These are phyloP conservation scores for Diaphora mendica DNA, from an alignment of 2,888 invertebrate species.

Conservation along the genomic window DNA sequence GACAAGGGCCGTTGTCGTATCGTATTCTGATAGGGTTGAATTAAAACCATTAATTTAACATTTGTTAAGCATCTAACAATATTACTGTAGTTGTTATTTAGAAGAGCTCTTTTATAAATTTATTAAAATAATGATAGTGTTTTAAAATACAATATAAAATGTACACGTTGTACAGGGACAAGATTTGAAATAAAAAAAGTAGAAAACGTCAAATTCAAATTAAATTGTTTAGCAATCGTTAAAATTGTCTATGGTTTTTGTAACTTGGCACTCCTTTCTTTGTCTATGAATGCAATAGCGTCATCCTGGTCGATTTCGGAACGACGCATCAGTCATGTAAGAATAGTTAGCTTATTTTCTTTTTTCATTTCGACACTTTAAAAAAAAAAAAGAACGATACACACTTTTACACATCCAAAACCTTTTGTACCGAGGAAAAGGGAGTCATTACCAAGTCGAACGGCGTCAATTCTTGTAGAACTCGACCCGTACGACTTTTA, in stretches of 20 bases:
- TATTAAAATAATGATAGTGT: not conserved
- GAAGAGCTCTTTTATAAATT: not conserved
- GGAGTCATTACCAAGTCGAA: not conserved
- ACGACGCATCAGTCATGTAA: no score
- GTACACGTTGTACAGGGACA: no score
- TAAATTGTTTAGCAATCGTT: no score
- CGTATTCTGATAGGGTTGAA: conserved; percentile 27
- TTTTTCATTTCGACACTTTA: no score
- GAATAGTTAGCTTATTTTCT: no score
- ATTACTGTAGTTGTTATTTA: not conserved
- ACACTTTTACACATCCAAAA: not conserved
- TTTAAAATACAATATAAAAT: not conserved
- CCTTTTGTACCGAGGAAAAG: not conserved
- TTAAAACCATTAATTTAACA: not conserved
- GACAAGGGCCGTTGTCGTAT: conserved; percentile 21
- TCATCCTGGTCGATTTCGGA: not conserved
- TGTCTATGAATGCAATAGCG: not conserved
- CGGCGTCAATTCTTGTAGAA: not conserved
- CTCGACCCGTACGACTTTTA: not conserved
- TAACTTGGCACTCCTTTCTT: no score
- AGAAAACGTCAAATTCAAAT: no score
- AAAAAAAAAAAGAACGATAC: no score
- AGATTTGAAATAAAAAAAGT: no score
- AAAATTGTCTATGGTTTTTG: no score
- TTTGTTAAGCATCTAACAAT: not conserved